These are phyloP conservation scores for Pygathrix nemaeus DNA, from an alignment of 2,113 vertebrate species.

Conservation along the genomic window DNA sequence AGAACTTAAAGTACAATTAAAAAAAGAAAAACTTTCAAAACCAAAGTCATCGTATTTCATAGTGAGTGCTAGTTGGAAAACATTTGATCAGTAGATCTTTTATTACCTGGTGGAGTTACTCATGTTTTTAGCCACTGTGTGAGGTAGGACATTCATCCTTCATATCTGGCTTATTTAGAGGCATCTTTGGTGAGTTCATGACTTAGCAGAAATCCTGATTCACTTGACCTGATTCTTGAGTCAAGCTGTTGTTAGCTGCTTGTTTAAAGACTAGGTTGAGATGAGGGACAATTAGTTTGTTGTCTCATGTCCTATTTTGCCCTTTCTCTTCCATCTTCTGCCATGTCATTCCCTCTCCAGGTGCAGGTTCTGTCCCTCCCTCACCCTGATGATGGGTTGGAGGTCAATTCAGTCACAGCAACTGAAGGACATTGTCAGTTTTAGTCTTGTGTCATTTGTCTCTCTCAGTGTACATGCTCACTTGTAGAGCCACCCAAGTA, in stretches of 20 bases:
- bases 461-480: not conserved
- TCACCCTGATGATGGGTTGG: not conserved
- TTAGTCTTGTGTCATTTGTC: not conserved
- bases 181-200: not conserved
- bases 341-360: not conserved
- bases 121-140: not conserved
- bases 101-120: not conserved
- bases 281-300: not conserved
- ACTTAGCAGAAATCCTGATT: not conserved
- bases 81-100: not conserved
- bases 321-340: not conserved
- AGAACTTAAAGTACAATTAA: no score
- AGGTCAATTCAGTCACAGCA: not conserved
- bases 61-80: not conserved
- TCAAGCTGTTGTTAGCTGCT: not conserved
- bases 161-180: not conserved
- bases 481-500: not conserved
- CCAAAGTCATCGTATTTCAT: not conserved
- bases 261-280: not conserved
- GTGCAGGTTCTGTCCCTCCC: not conserved
- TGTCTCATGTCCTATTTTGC: not conserved
- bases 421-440: not conserved
- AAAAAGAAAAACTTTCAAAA: not conserved
- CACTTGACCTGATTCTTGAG: not conserved
- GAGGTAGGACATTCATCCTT: not conserved